Evolutionary conservation across 2,797 vertebrate genomes (phyloP).

Genomic region (Silurus lanzhouensis): DNA sequence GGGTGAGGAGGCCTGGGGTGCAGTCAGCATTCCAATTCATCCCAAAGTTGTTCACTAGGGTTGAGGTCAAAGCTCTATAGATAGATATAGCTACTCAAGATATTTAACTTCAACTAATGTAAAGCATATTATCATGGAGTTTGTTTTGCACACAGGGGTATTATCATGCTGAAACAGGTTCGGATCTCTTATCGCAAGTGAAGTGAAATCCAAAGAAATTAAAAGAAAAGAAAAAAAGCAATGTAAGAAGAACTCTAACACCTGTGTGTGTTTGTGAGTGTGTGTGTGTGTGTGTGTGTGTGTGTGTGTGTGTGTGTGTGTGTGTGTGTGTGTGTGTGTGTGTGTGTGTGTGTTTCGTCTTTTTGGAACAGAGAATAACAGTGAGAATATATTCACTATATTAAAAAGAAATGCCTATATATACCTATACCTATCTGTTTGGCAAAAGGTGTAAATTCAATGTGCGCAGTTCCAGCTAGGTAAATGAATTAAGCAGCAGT

Average conservation of each 20-base stretch:
- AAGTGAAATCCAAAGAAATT: too few relatives aligned
- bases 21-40: too few relatives aligned
- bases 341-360: background rate
- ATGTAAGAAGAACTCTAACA: background rate
- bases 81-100: too few relatives aligned
- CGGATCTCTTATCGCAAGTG: too few relatives aligned
- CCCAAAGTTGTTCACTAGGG: too few relatives aligned
- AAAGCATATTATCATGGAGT: too few relatives aligned
- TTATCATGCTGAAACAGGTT: too few relatives aligned
- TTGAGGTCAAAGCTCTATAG: too few relatives aligned
- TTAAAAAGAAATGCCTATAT: background rate
- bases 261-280: background rate
- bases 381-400: background rate
- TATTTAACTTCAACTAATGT: too few relatives aligned
- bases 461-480: background rate
- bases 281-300: background rate
- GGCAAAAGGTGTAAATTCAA: background rate
- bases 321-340: background rate
- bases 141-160: too few relatives aligned
- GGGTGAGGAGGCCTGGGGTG: too few relatives aligned
- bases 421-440: background rate
- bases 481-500: slow-evolving; percentile 1
- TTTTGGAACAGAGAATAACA: background rate
- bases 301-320: slow-evolving; percentile 4
- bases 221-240: background rate